phyloP scores from a whole-genome alignment of 1,140 invertebrate genomes.

The Sarcophaga peregrina region DNA sequence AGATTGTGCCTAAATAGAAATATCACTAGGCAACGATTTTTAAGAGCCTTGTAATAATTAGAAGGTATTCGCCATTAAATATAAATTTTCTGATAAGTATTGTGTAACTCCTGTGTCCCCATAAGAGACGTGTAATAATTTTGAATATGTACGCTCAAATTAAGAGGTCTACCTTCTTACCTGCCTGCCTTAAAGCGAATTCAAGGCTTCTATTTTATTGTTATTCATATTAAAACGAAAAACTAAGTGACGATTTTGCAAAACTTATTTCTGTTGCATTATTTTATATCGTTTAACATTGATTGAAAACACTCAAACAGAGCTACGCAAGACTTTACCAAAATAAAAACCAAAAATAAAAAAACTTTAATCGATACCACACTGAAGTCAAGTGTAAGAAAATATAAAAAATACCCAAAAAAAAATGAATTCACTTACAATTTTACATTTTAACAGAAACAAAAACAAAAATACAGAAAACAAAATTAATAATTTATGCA shows the following conservation, averaged over 20 bases:
- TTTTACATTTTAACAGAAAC: background rate
- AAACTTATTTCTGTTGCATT: background rate
- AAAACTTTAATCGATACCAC: too few species aligned
- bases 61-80: too few species aligned
- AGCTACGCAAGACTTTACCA: too few species aligned
- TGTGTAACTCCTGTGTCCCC: background rate
- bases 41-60: too few species aligned
- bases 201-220: slow-evolving; percentile 6
- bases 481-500: background rate
- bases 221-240: background rate
- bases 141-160: background rate
- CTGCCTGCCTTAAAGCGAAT: too few species aligned
- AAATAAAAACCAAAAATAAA: too few species aligned
- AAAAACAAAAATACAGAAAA: too few species aligned
- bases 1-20: too few species aligned
- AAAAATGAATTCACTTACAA: background rate
- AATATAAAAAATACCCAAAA: background rate
- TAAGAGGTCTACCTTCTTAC: too few species aligned
- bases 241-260: background rate
- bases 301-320: background rate
- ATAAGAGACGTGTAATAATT: slow-evolving; percentile 10
- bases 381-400: background rate
- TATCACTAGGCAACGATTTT: too few species aligned
- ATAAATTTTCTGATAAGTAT: background rate
- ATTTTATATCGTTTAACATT: background rate